Evolutionary conservation across 2,888 invertebrate genomes (phyloP).

Genomic region (Protodeltote pygarga): DNA sequence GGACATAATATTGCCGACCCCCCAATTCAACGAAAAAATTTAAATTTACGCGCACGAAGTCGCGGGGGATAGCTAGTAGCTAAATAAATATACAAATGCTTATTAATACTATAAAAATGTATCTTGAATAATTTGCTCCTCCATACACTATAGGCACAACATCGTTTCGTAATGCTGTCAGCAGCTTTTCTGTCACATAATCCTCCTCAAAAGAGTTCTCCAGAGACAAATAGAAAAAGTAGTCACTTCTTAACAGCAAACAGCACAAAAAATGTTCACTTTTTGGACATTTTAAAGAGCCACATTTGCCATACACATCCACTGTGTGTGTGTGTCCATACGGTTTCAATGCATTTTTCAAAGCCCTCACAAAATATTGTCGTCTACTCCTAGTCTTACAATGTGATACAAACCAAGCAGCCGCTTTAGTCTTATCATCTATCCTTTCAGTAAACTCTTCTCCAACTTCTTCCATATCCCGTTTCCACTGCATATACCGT

Average conservation of each 20-base stretch:
- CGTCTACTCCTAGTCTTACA: constrained; percentile 65
- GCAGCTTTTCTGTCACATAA: too few relatives aligned
- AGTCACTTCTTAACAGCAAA: constrained; percentile 80
- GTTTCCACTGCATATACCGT: constrained; percentile 20
- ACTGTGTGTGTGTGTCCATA: constrained; percentile 54
- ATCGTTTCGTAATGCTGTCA: constrained; percentile 85
- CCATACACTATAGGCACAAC: constrained; percentile 90
- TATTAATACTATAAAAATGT: constrained; percentile 6
- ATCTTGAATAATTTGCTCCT: constrained; percentile 88
- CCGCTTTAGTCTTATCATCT: too few relatives aligned
- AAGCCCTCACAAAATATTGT: constrained; percentile 49
- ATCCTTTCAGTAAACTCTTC: too few relatives aligned
- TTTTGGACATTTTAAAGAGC: constrained; percentile 64
- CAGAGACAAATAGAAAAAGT: constrained; percentile 91
- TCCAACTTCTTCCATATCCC: too few relatives aligned
- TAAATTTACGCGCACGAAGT: too few relatives aligned
- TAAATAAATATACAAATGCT: not conserved
- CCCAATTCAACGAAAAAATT: too few relatives aligned
- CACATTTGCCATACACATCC: too few relatives aligned
- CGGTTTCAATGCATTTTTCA: constrained; percentile 55
- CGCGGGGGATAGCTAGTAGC: too few relatives aligned
- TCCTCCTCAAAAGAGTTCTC: too few relatives aligned
- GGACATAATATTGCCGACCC: too few relatives aligned
- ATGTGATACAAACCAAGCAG: too few relatives aligned
- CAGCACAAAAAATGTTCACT: constrained; percentile 57